Evolutionary conservation across 2,113 vertebrate genomes (phyloP).

Genomic region (Chlorodrepanis virens): DNA sequence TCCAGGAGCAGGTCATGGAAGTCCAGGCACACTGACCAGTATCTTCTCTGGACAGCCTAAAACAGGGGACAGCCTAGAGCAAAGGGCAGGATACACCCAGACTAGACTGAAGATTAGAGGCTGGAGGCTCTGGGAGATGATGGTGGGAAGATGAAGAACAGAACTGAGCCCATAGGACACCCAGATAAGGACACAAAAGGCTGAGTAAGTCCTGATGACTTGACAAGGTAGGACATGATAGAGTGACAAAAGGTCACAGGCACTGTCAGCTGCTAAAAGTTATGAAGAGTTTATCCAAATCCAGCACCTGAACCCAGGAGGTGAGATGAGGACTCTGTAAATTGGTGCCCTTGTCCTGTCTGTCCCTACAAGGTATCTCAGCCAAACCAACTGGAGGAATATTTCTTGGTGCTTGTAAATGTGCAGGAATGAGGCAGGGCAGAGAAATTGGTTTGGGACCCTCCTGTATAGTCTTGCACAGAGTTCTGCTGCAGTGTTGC

Average conservation of each 20-base stretch:
- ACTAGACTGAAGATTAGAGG: slow-evolving; percentile 27
- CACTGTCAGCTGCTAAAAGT: not conserved
- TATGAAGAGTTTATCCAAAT: not conserved
- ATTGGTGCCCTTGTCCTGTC: not conserved
- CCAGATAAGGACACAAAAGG: not conserved
- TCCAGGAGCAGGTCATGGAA: not conserved
- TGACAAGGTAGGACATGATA: not conserved
- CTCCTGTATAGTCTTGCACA: not conserved
- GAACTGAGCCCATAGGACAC: not conserved
- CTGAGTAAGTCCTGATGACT: slow-evolving; percentile 5
- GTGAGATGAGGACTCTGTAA: not conserved
- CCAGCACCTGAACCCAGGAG: not conserved
- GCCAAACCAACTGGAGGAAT: not conserved
- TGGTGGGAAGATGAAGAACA: slow-evolving; percentile 21
- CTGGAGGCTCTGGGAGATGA: not conserved
- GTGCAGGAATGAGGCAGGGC: not conserved
- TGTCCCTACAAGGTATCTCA: fast-evolving
- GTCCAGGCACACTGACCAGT: not conserved
- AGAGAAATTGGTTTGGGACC: not conserved
- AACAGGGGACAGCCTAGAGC: not conserved
- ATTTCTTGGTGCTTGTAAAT: not conserved
- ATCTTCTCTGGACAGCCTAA: not conserved
- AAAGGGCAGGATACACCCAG: not conserved
- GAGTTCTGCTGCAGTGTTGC: not conserved
- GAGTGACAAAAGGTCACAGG: not conserved